Evolutionary conservation across 2,797 vertebrate genomes (phyloP).

Genomic region (Pelodytes ibericus): DNA sequence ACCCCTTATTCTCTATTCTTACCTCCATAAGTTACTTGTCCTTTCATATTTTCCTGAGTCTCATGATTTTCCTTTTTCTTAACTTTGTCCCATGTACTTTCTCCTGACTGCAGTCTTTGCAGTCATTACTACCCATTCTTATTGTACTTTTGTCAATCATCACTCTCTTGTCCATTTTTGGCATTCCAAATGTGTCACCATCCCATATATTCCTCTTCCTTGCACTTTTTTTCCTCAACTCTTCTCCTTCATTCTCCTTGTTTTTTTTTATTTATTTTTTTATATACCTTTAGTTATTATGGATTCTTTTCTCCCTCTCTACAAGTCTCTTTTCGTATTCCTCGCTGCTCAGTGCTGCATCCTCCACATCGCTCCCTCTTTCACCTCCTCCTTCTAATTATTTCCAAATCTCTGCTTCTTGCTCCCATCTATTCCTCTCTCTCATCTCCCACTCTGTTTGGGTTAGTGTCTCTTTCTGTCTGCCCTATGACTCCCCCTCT

Average conservation of each 20-base stretch:
- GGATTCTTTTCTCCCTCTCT: background rate
- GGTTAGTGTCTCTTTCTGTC: conserved; percentile 36
- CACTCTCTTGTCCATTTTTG: too few relatives aligned
- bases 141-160: too few relatives aligned
- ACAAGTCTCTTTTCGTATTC: background rate
- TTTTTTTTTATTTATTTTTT: too few relatives aligned
- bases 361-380: conserved; percentile 17
- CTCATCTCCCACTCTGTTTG: conserved; percentile 51
- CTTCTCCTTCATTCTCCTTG: background rate
- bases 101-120: too few relatives aligned
- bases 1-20: too few relatives aligned
- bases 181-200: too few relatives aligned
- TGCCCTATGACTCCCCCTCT: conserved; percentile 16
- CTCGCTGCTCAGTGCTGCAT: conserved; percentile 11
- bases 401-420: conserved; percentile 36
- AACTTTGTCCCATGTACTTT: background rate
- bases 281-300: background rate
- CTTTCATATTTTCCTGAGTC: background rate
- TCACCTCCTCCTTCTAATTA: conserved; percentile 30
- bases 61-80: background rate
- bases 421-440: conserved; percentile 42
- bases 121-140: too few relatives aligned
- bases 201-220: background rate
- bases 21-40: background rate
- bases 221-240: background rate